Evolutionary conservation across 2,797 vertebrate species (phyloP).

Genomic region (Sphaeramia orbicularis): DNA sequence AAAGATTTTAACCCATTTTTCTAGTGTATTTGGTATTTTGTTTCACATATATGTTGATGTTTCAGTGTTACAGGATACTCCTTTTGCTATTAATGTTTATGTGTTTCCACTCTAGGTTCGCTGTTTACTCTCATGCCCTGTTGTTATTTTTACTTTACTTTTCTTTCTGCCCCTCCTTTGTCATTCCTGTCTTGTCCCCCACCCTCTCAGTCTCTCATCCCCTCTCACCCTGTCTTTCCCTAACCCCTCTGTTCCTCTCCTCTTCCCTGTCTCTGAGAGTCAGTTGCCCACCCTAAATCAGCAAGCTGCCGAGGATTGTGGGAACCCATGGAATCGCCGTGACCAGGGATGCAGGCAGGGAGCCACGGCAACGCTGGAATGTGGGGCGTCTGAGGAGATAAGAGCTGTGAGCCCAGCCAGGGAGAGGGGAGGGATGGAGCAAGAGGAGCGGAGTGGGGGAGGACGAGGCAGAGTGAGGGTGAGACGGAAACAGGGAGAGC

Average conservation of each 20-base stretch:
- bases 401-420: constrained; percentile 87
- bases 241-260: constrained; percentile 72
- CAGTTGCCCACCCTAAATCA: constrained; percentile 86
- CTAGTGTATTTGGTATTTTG: not conserved
- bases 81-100: not conserved
- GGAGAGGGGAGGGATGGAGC: constrained; percentile 70
- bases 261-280: constrained; percentile 79
- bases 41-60: constrained; percentile 3
- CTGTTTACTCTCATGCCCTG: constrained; percentile 22
- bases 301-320: constrained; percentile 88
- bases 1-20: not conserved
- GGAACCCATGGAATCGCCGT: constrained; percentile 89
- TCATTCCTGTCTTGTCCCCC: constrained; percentile 50
- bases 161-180: constrained; percentile 36
- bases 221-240: constrained; percentile 64
- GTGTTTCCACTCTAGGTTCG: not conserved
- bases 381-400: constrained; percentile 89
- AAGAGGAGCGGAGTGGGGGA: constrained; percentile 26
- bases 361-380: constrained; percentile 89
- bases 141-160: constrained; percentile 62
- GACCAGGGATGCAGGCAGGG: constrained; percentile 89
- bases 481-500: constrained; percentile 74
- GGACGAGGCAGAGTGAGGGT: constrained; percentile 66
- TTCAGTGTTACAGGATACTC: not conserved
- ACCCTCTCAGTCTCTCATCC: constrained; percentile 45